Base-by-base conservation (phyloP, 2,888 invertebrate species). In the Phengaris arion region DNA sequence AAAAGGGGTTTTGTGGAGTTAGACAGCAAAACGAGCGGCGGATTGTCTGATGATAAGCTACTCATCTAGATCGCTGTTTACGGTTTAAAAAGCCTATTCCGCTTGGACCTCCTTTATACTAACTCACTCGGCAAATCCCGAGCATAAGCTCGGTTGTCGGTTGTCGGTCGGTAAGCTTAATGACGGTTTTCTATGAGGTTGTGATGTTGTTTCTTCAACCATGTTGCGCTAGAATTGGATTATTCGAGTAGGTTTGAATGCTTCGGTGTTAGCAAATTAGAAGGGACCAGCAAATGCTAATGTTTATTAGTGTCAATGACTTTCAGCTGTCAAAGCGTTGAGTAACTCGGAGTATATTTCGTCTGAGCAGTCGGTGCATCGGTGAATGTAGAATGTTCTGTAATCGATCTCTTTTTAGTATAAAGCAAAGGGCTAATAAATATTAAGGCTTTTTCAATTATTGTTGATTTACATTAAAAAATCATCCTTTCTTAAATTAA, bases 251-350 rank as follows among this genome's bases (percentile, higher is more conserved):
- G 22, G 55, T 74, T 57, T 57, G 74, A 74, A 74, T 74, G 22
- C 15, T 70, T 51, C 52, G 57, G 57, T 74, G 74, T 74, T 74
- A 51, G 74, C 59, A 74, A 74, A 74, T 74, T 74, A 74, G 74
- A 74, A 74, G 74, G 74, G 48, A 55, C 59, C 68, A 35, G 64
- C 69, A 70, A 72, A 52, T 74, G 74, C 55, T 74, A 74, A 73
- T 68, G 74, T 52, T 68, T 64, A 74, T 74, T 75, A 64, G 46
- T 74, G 64, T 64, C 35, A 72, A 74, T 74, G 74, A 74, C 74
- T 74, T 57, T 74, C 74, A 74, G 57, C 57, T 74, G 74, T 74
- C 74, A 74, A 74, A 59, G 72, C 52, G 72, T 52, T 52, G 72
- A 54, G 72, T 52, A 72, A 69, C 69, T 68, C 46, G 10, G 46